Evolutionary conservation across 2,888 invertebrate species (phyloP), one percentile per base, ranked within the genome.

Genomic region (Dicyrtomina minuta): DNA sequence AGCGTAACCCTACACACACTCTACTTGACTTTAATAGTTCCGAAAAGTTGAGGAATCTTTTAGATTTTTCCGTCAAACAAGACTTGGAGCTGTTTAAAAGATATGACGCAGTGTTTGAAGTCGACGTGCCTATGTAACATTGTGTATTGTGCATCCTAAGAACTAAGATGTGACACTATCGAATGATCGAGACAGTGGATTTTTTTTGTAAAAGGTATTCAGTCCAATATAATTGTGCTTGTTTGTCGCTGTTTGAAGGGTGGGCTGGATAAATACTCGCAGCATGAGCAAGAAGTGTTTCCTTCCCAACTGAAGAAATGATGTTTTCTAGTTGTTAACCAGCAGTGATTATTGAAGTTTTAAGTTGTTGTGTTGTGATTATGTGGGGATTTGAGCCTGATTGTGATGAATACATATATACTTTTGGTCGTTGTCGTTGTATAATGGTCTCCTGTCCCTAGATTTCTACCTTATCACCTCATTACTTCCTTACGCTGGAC

Each of bases 211-310:
- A 46, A 8, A 51, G 51, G 51, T 8, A 51, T 51, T 51, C 22
- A n/a, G n/a, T 51, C 51, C 15, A n/a, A n/a, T n/a, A n/a, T n/a
- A n/a, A n/a, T n/a, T 17, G 17, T 17, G 51, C 17, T 46, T 4
- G 17, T 46, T 12, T 12, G 55, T 27, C n/a, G n/a, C n/a, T n/a
- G n/a, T n/a, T n/a, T 58, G 39, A 61, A 68, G 69, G 69, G 66
- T 67, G 62, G 72, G 66, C 65, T 64, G 5, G 44, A 66, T 27
- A 62, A 69, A 56, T 24, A 17, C 58, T 61, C 70, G 51, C 72
- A 72, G 72, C 72, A 70, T 67, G 72, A 70, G 51, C 43, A 60
- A 70, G n/a, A n/a, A 65, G 66, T 68, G 68, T 72, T 72, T 67
- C 66, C 66, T 70, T 72, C 66, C 59, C 66, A 66, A 64, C 55